Evolutionary conservation across 2,888 invertebrate genomes (phyloP).

Genomic region (Sialis fuliginosa): DNA sequence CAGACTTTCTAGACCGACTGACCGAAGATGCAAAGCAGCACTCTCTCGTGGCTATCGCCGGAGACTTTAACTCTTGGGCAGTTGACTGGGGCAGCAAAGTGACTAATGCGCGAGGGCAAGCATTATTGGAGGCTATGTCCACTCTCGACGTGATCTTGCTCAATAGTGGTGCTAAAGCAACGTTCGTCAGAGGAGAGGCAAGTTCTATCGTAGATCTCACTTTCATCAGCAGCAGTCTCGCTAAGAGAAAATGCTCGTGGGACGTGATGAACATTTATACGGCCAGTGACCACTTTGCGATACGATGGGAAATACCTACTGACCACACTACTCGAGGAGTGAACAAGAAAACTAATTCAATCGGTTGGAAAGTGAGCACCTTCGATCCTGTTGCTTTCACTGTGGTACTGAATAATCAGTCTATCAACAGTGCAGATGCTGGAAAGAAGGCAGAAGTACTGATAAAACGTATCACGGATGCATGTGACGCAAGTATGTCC

Average conservation of each 20-base stretch:
- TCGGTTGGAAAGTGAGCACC: constrained; percentile 2
- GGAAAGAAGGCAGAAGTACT: not conserved
- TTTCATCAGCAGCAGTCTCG: constrained; percentile 10
- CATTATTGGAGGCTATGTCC: not conserved
- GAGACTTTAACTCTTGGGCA: constrained; percentile 6
- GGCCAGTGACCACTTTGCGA: constrained; percentile 9
- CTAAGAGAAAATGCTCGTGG: constrained; percentile 4
- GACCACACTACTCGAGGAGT: not conserved
- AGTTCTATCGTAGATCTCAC: constrained; percentile 12
- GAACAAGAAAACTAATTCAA: not conserved
- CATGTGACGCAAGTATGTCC: not conserved
- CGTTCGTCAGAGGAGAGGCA: constrained; percentile 9
- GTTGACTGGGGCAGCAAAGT: constrained; percentile 11
- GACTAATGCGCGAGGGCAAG: constrained; percentile 9
- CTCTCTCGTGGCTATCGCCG: constrained; percentile 9
- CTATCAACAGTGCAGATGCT: not conserved
- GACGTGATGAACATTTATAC: constrained; percentile 9
- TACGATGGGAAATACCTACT: constrained; percentile 6
- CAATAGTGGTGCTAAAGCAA: constrained; percentile 9
- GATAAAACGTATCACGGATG: not conserved
- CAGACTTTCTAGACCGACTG: constrained; percentile 8
- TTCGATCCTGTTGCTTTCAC: not conserved
- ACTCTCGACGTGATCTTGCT: constrained; percentile 8
- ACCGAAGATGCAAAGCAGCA: constrained; percentile 7
- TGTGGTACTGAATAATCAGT: not conserved